Conservation (phyloP, 2,797 vertebrate species). For the Hylomyscus alleni region DNA sequence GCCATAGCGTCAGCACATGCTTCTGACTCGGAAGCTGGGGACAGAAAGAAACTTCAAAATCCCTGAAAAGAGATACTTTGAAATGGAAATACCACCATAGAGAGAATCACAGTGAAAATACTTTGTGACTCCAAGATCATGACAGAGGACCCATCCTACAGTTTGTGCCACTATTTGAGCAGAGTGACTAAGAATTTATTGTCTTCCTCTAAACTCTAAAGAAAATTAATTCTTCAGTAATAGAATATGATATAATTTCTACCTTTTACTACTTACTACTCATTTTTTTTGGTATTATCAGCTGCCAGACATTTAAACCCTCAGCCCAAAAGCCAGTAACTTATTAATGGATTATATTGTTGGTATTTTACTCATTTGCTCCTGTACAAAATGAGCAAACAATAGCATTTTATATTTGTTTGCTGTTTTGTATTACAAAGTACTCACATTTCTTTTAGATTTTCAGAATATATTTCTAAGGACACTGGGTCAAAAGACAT, state of each 20-base stretch:
- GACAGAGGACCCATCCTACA: neutral
- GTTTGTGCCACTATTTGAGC: neutral
- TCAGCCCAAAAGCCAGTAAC: neutral
- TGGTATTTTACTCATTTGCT: neutral
- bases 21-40: neutral
- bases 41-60: neutral
- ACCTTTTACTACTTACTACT: slow-evolving; percentile 35
- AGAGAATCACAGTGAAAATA: slow-evolving; percentile 48
- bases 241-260: slow-evolving; percentile 56
- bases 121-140: neutral
- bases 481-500: slow-evolving; percentile 31
- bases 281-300: neutral
- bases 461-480: slow-evolving; percentile 3
- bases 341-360: slow-evolving; percentile 11
- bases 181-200: slow-evolving; percentile 13
- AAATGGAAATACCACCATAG: neutral
- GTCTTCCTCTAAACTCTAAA: neutral
- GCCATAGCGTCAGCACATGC: neutral
- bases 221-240: slow-evolving; percentile 45
- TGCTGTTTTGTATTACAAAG: slow-evolving; percentile 46
- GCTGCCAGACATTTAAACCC: slow-evolving; percentile 39
- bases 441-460: slow-evolving; percentile 37
- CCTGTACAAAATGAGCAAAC: neutral
- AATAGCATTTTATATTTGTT: slow-evolving; percentile 49
- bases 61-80: neutral